Base-by-base conservation (phyloP, 2,888 invertebrate species). In the Taphrorychus bicolor region DNA sequence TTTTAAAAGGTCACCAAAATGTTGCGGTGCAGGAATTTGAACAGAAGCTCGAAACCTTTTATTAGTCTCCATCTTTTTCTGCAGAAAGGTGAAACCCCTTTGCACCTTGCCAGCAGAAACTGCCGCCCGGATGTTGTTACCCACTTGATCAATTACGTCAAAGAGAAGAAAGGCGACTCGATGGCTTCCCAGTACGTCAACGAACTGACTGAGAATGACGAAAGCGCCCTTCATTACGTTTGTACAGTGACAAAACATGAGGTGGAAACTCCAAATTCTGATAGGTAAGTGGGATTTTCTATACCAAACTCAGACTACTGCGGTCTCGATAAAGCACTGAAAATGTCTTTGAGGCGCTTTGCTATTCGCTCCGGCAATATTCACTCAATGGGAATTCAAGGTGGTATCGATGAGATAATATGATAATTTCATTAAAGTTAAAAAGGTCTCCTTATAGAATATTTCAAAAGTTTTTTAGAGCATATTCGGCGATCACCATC, bases 211-310 rank as follows among this genome's bases (percentile, higher is more conserved):
- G 91, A 93, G 77, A 95, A 96, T 74, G 98, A 98, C 11, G 97
- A 97, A 73, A 95, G 93, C 60, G 93, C 97, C 7, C 85, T 99
- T 48, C 99, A 99, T 83, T 97, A 93, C 79, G 95, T 96, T 2
- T 97, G 96, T 72, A 92, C 94, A 81, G 91, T 98, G 59, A 89
- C 89, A 32, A 93, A 93, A 79, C 88, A 90, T 69, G 92, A 94
- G 82, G 92, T 93, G 0, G 86, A 85, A 77, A 53, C 52, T 17
- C 70, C 71, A 1, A 63, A 65, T 21, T 70, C 71, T 5, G 71
- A 71, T 40, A 66, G 69, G 71, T 71, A 66, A 17, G 16, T 7
- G n/a, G n/a, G n/a, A n/a, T n/a, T n/a, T n/a, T 3, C 14, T 45
- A 32, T 32, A 32, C 7, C 7, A 32, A n/a, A n/a, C n/a, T n/a